These are phyloP conservation scores for Calephelis perditalis DNA, from an alignment of 2,888 invertebrate genomes.

Conservation along the genomic window DNA sequence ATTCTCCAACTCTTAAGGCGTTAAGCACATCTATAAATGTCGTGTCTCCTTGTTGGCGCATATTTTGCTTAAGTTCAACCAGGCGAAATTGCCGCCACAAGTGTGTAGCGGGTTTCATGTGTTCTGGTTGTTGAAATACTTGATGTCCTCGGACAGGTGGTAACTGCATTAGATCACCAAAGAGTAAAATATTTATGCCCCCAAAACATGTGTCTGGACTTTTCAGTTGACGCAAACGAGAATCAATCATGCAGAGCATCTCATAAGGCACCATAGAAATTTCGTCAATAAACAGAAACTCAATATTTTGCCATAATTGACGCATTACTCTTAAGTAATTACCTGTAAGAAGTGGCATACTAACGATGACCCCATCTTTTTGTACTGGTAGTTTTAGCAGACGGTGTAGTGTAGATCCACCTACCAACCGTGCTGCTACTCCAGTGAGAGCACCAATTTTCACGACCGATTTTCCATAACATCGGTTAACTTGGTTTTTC, in stretches of 20 bases:
- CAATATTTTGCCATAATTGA: constrained; percentile 30
- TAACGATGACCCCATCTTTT: constrained; percentile 32
- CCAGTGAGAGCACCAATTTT: constrained; percentile 36
- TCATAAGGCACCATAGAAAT: constrained; percentile 38
- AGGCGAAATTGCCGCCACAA: constrained; percentile 25
- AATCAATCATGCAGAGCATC: constrained; percentile 34
- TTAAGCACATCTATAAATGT: constrained; percentile 26
- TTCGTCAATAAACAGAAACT: constrained; percentile 35
- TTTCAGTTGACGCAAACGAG: constrained; percentile 30
- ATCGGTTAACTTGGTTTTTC: constrained; percentile 29
- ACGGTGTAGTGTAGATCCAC: constrained; percentile 29
- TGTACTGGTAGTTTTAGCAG: constrained; percentile 33
- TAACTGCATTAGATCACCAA: constrained; percentile 29
- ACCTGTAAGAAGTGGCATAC: constrained; percentile 31
- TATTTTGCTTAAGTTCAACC: constrained; percentile 24
- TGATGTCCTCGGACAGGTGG: constrained; percentile 27
- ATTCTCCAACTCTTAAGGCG: constrained; percentile 25
- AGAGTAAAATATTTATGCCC: constrained; percentile 27
- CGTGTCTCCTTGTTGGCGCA: constrained; percentile 26
- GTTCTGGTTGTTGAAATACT: constrained; percentile 29
- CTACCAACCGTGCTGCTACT: constrained; percentile 36
- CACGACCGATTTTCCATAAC: constrained; percentile 30
- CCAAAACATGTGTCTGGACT: constrained; percentile 23
- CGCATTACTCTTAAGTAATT: constrained; percentile 34
- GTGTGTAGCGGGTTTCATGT: constrained; percentile 26